A percentile compares a stretch with the other conserved stretches of the same genome.
These are phyloP conservation scores for Nannospalax galili DNA, from an alignment of 2,113 vertebrate species.

Conservation along the genomic window DNA sequence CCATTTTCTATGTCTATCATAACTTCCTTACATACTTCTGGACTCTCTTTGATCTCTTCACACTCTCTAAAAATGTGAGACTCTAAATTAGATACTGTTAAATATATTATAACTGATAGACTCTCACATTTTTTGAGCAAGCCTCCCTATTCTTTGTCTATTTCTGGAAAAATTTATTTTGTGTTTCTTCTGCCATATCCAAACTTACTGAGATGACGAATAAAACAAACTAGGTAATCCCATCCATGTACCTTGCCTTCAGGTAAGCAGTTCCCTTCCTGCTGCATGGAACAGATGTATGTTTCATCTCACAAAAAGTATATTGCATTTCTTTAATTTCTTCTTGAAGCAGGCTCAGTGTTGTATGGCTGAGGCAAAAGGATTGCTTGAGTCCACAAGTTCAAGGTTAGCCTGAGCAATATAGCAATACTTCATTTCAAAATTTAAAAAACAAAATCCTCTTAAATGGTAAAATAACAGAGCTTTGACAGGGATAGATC, in stretches of 20 bases:
- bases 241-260: background rate
- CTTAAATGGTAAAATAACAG: too few relatives aligned
- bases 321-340: background rate
- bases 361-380: background rate
- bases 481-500: too few relatives aligned
- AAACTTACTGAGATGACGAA: background rate
- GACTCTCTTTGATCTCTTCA: conserved; percentile 66
- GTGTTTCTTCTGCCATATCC: conserved; percentile 25
- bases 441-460: too few relatives aligned
- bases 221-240: background rate
- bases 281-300: background rate
- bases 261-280: background rate
- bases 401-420: background rate
- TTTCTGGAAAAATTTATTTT: conserved; percentile 38
- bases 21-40: background rate
- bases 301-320: background rate
- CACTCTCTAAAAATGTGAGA: conserved; percentile 32
- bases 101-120: conserved; percentile 54
- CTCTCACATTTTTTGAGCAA: conserved; percentile 45
- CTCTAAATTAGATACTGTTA: conserved; percentile 53
- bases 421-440: background rate
- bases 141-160: background rate
- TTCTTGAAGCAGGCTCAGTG: background rate
- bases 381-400: background rate
- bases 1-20: background rate